These are phyloP conservation scores for Aphaenogaster ashmeadi DNA, from an alignment of 1,140 invertebrate species.

Conservation along the genomic window DNA sequence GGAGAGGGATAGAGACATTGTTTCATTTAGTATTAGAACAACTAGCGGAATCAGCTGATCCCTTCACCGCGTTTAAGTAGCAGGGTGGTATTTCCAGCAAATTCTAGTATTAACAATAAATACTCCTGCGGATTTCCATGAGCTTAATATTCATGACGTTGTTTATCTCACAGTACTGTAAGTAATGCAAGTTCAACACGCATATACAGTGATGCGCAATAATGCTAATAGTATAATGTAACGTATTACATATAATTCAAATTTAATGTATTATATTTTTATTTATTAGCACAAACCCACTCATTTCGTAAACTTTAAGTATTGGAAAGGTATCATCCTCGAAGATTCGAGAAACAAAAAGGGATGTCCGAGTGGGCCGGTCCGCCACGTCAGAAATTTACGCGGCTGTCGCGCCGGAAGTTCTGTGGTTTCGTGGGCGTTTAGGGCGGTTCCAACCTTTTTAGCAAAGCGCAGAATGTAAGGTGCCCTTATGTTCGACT, in stretches of 20 bases:
- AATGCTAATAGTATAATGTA: not conserved
- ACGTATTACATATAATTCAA: not conserved
- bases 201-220: not conserved
- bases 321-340: not conserved
- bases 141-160: conserved; percentile 48
- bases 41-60: conserved; percentile 31
- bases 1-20: not conserved
- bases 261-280: conserved; percentile 4
- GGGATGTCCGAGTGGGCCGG: conserved; percentile 38
- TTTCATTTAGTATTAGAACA: conserved; percentile 50
- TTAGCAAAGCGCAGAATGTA: conserved; percentile 69
- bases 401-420: conserved; percentile 69
- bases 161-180: conserved; percentile 35
- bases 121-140: conserved; percentile 30
- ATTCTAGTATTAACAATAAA: conserved; percentile 48
- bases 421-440: conserved; percentile 60
- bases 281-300: not conserved
- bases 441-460: conserved; percentile 48
- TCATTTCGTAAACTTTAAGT: not conserved
- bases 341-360: not conserved
- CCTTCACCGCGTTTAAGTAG: conserved; percentile 29
- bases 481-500: conserved; percentile 72
- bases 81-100: conserved; percentile 6
- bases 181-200: conserved; percentile 8
- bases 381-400: conserved; percentile 71